Percentiles rank a stretch among this genome's conserved stretches.
These are phyloP conservation scores for Pseudomugil gertrudae DNA, from an alignment of 2,797 vertebrate species.

Conservation along the genomic window DNA sequence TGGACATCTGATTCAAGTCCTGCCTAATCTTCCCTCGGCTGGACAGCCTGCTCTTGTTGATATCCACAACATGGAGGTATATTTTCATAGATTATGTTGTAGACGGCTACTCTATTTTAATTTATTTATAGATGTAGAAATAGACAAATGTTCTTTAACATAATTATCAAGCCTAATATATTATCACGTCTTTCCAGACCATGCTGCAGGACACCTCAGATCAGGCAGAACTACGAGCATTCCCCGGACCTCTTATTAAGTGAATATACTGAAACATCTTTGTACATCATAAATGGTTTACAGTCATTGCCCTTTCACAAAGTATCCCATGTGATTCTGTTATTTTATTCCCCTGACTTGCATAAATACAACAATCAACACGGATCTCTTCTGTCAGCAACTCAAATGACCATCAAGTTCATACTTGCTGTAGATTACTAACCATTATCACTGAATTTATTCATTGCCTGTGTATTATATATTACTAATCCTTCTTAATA, in stretches of 20 bases:
- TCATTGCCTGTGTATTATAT: neutral
- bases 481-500: no score
- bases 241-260: slow-evolving; percentile 96
- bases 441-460: neutral
- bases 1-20: slow-evolving; percentile 90
- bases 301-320: neutral
- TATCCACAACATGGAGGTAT: slow-evolving; percentile 94
- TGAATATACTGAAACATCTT: slow-evolving; percentile 66
- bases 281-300: neutral
- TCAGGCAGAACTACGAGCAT: slow-evolving; percentile 89
- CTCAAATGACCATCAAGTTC: neutral
- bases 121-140: no score
- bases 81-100: slow-evolving; percentile 4
- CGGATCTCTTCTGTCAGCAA: no score
- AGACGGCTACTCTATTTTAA: neutral
- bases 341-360: neutral
- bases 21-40: slow-evolving; percentile 94
- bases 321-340: neutral
- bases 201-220: slow-evolving; percentile 90
- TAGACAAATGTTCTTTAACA: no score
- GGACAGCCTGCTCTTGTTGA: slow-evolving; percentile 97
- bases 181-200: slow-evolving; percentile 77
- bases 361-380: no score
- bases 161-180: neutral
- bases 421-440: neutral